These are phyloP conservation scores for Rhogogaster chlorosoma DNA, from an alignment of 2,888 invertebrate genomes.

Conservation along the genomic window DNA sequence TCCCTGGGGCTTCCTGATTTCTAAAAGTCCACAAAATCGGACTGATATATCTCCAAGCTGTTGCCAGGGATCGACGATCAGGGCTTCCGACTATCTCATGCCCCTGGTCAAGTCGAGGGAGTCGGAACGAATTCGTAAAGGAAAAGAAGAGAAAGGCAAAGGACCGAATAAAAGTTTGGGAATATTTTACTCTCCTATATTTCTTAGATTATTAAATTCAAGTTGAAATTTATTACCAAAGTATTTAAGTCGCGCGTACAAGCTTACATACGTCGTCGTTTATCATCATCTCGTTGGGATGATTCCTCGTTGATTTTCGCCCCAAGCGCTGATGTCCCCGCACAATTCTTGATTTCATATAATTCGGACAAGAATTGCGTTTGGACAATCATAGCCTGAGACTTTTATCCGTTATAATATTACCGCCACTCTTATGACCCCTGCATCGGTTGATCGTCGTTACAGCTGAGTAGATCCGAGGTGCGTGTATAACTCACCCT, in stretches of 20 bases:
- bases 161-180: neutral
- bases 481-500: neutral
- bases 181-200: neutral
- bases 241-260: neutral
- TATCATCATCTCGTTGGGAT: no score
- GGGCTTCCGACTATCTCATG: neutral
- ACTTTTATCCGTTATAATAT: conserved; percentile 57
- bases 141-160: neutral
- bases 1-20: neutral
- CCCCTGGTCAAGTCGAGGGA: neutral
- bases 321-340: conserved; percentile 78
- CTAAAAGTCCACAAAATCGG: neutral
- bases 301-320: conserved; percentile 65
- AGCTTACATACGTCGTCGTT: neutral
- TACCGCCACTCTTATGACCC: neutral
- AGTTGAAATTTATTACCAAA: neutral
- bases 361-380: conserved; percentile 76
- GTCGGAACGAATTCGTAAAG: neutral
- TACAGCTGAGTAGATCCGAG: neutral
- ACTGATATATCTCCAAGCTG: neutral
- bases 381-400: conserved; percentile 78
- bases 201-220: neutral
- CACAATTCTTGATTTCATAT: conserved; percentile 77
- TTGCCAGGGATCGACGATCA: neutral
- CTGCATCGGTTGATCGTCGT: neutral